Base-by-base conservation (phyloP, 1,140 invertebrate species). In the Neelides sp. region DNA sequence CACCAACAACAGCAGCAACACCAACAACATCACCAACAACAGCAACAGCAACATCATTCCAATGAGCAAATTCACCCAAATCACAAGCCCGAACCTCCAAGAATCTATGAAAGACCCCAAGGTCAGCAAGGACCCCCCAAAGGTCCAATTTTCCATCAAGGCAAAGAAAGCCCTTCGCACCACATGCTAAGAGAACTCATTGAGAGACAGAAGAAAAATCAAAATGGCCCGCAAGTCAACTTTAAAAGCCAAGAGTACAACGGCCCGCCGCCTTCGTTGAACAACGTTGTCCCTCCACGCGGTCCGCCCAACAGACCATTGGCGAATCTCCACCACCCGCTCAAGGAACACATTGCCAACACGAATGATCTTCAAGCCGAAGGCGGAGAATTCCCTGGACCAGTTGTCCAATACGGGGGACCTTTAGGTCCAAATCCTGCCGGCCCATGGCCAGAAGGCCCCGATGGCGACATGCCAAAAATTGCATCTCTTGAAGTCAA, bases 401-500 rank as follows among this genome's bases (percentile, higher is more conserved):
- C 53, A 28, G 34, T 58, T 23, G 49, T 56, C 32, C 48, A 60
- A 45, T 66, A 63, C 0, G 67, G 67, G 2, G 64, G 61, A 40
- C 64, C 63, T 8, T 64, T n/a, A 58, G 66, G 23, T 59, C 66
- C 3, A 36, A 35, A 12, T 39, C 40, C 17, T 0, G 71, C 69
- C 5, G 85, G 89, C 46, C 77, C 81, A 2, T 90, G 85, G 86
- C 81, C 85, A 4, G 76, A 77, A 78, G 2, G 79, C 77, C 10
- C 58, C 35, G 40, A 52, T 53, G 34, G 50, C 37, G 88, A 91
- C 56, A 88, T 88, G 83, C 85, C 89, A 0, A 88, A 90, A 68
- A 91, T 92, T 43, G 78, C 87, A 2, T 85, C 84, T 2, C 68
- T 93, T 0, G 88, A 94, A 62, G 89, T 93, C 0, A 90, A 92